Evolutionary conservation across 2,888 invertebrate species (phyloP), one percentile per base, ranked within the genome.

Genomic region (Ametastegia equiseti): DNA sequence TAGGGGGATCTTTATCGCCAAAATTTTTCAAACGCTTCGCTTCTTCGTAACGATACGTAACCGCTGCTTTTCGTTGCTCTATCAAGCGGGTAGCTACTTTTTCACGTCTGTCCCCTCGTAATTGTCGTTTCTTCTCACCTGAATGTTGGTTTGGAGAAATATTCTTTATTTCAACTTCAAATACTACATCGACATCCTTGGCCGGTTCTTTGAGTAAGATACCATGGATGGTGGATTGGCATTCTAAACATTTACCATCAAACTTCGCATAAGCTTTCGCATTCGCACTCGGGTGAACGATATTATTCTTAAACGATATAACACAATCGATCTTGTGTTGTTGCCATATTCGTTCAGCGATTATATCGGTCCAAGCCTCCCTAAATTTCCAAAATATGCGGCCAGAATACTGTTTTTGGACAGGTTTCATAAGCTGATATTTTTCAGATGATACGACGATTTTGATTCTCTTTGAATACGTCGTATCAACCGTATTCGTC

Each of bases 331-430:
- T 2, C 6, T 69, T 47, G 27, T 73, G 81, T 27, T 83, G 80
- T 3, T 80, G 42, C 79, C 81, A 83, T 42, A 82, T 60, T 13
- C 65, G 80, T 63, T 82, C 81, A 33, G 81, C 81, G 11, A 82
- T 57, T 0, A 81, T 39, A 42, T 83, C 82, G 13, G 82, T 23
- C 82, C 83, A 81, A 4, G 81, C 82, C 47, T 30, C 50, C 23
- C 78, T 78, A 33, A 83, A 63, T 39, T 82, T 82, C 81, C 80
- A 82, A 45, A 82, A 83, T 13, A 78, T n/a, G 15, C 83, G 82
- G 81, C 23, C 80, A 80, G 50, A 82, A 80, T 6, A 82, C 81
- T 67, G 11, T 50, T 30, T 83, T 57, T 1, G 81, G 27, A n/a
- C 81, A 1, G 77, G 82, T 15, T 47, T 54, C 63, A 81, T 83